phyloP scores from a whole-genome alignment of 2,888 invertebrate genomes.

The Polydrusus tereticollis region DNA sequence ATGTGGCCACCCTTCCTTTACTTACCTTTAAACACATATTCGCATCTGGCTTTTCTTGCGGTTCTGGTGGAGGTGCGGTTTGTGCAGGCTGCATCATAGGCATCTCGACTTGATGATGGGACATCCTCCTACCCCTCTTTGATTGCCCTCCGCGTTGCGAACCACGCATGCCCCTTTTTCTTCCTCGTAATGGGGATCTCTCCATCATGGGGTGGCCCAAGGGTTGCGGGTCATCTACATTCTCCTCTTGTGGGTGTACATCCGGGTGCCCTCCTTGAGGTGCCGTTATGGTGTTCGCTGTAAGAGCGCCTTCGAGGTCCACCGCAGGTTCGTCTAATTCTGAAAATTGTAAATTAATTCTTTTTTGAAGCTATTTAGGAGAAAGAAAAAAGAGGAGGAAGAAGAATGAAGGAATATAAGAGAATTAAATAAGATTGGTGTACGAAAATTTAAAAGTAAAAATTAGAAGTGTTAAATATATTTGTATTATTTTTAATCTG shows the following conservation, averaged over 20 bases:
- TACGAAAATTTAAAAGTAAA: too few species aligned
- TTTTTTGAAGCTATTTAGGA: not conserved
- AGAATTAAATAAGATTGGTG: not conserved
- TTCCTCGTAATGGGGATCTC: slow-evolving; percentile 55
- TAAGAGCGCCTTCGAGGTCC: slow-evolving; percentile 86
- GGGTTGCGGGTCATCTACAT: slow-evolving; percentile 60
- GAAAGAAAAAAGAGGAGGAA: not conserved
- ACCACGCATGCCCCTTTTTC: slow-evolving; percentile 60
- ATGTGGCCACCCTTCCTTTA: too few species aligned
- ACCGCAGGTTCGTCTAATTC: slow-evolving; percentile 88
- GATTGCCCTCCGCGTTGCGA: slow-evolving; percentile 60
- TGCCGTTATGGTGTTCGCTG: slow-evolving; percentile 81
- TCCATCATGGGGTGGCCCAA: slow-evolving; percentile 58
- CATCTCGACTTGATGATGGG: slow-evolving; percentile 66
- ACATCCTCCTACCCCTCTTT: slow-evolving; percentile 57
- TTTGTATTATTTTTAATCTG: too few species aligned
- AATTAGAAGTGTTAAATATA: too few species aligned
- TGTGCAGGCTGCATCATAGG: slow-evolving; percentile 68
- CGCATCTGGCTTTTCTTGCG: slow-evolving; percentile 84
- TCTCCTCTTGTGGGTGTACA: slow-evolving; percentile 54
- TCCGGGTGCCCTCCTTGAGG: slow-evolving; percentile 58
- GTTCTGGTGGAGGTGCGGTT: slow-evolving; percentile 75
- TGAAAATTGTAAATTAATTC: slow-evolving; percentile 25
- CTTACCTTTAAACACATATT: slow-evolving; percentile 84
- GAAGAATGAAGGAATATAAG: not conserved